These are phyloP conservation scores for Pseudomyrmex flavicornis DNA, from an alignment of 1,140 invertebrate species.

Conservation along the genomic window DNA sequence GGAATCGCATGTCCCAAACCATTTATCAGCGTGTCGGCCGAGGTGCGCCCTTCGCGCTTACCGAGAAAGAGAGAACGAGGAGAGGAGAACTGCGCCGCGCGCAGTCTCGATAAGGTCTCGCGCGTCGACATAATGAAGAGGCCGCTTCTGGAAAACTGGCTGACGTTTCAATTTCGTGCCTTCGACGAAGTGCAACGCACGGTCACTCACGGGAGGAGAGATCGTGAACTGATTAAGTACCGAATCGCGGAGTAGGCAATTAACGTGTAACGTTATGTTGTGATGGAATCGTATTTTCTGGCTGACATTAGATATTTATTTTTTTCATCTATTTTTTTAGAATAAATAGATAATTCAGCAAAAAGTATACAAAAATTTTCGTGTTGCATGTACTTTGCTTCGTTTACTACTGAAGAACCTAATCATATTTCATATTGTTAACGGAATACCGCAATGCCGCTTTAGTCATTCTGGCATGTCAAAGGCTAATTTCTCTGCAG, in stretches of 20 bases:
- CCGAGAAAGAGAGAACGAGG: slow-evolving; percentile 11
- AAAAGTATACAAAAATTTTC: slow-evolving; percentile 6
- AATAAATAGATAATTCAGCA: slow-evolving; percentile 23
- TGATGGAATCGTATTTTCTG: slow-evolving; percentile 23
- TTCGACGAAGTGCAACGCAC: slow-evolving; percentile 31
- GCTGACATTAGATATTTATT: neutral
- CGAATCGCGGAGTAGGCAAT: neutral
- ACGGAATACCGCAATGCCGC: slow-evolving; percentile 4
- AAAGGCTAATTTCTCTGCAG: slow-evolving; percentile 34
- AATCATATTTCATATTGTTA: slow-evolving; percentile 27
- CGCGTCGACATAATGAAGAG: slow-evolving; percentile 68
- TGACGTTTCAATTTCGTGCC: slow-evolving; percentile 67
- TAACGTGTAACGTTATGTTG: neutral
- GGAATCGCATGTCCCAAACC: slow-evolving; percentile 74
- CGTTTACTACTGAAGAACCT: slow-evolving; percentile 2
- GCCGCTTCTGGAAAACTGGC: slow-evolving; percentile 64
- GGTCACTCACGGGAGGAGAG: slow-evolving; percentile 3
- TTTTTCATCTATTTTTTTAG: neutral
- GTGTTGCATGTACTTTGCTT: neutral
- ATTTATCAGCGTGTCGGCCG: slow-evolving; percentile 70
- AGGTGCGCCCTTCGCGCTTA: slow-evolving; percentile 56
- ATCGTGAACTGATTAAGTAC: slow-evolving; percentile 39
- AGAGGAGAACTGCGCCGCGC: slow-evolving; percentile 3
- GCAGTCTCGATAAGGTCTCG: slow-evolving; percentile 64
- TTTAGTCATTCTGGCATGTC: slow-evolving; percentile 22